phyloP scores from a whole-genome alignment of 1,140 invertebrate genomes.

The Drosophila biarmipes region DNA sequence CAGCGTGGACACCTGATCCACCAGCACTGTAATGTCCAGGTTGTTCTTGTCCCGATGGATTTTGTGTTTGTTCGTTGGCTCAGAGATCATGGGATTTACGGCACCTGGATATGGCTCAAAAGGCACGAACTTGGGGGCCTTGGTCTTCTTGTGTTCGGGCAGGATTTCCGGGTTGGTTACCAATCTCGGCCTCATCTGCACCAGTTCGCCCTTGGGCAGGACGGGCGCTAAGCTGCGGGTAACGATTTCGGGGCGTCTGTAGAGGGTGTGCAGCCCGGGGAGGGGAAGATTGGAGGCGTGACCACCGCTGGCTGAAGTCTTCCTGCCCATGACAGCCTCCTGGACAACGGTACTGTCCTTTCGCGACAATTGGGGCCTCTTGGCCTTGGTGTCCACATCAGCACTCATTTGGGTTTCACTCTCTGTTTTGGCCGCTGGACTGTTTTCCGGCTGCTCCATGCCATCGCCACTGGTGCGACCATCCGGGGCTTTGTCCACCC shows the following conservation, averaged over 20 bases:
- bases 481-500: constrained; percentile 15
- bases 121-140: constrained; percentile 93
- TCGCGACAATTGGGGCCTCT: constrained; percentile 42
- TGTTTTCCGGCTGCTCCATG: constrained; percentile 84
- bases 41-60: constrained; percentile 85
- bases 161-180: constrained; percentile 30
- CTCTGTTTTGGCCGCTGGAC: constrained; percentile 82
- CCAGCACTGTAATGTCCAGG: constrained; percentile 89
- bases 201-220: constrained; percentile 74
- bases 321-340: constrained; percentile 46
- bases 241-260: constrained; percentile 59
- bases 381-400: constrained; percentile 26
- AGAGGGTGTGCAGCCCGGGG: constrained; percentile 72
- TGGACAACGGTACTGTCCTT: constrained; percentile 61
- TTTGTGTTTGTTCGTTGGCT: constrained; percentile 64
- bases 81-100: constrained; percentile 89
- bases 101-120: constrained; percentile 95
- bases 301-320: constrained; percentile 17
- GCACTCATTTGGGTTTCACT: constrained; percentile 27
- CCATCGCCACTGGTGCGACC: constrained; percentile 86
- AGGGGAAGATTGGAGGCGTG: constrained; percentile 34
- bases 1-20: constrained; percentile 88
- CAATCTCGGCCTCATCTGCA: constrained; percentile 70
- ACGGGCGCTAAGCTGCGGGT: constrained; percentile 64
- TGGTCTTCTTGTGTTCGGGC: constrained; percentile 86